These are phyloP conservation scores for Falco punctatus DNA, from an alignment of 2,113 vertebrate species.

Conservation along the genomic window DNA sequence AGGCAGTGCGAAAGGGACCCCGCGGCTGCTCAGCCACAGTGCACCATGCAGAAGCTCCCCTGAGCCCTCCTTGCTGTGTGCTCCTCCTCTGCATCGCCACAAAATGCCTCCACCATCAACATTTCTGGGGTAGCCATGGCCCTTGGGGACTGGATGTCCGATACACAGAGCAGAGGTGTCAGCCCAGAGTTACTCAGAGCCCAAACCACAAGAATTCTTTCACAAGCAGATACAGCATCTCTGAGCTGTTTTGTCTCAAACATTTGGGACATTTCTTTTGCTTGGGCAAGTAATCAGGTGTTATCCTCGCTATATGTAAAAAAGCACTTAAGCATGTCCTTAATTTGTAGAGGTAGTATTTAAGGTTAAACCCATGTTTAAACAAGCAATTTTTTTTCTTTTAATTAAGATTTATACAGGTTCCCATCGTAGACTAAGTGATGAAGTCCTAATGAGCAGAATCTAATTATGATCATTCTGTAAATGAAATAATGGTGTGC, in stretches of 20 bases:
- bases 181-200: neutral
- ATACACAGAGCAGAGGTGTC: neutral
- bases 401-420: slow-evolving; percentile 54
- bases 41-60: neutral
- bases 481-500: slow-evolving; percentile 41
- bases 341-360: neutral
- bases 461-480: slow-evolving; percentile 45
- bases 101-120: neutral
- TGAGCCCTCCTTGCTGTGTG: rapidly evolving
- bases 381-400: slow-evolving; percentile 1
- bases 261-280: neutral
- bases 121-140: neutral
- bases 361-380: slow-evolving; percentile 35
- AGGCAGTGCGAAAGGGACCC: neutral
- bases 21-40: neutral
- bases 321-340: neutral
- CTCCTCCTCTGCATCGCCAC: neutral
- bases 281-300: neutral
- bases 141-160: neutral
- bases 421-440: neutral
- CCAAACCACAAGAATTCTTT: neutral
- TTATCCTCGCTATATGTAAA: neutral
- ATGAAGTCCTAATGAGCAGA: slow-evolving; percentile 40
- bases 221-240: neutral
- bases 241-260: neutral